phyloP scores from a whole-genome alignment of 2,113 vertebrate species.

The Carassius gibelio region DNA sequence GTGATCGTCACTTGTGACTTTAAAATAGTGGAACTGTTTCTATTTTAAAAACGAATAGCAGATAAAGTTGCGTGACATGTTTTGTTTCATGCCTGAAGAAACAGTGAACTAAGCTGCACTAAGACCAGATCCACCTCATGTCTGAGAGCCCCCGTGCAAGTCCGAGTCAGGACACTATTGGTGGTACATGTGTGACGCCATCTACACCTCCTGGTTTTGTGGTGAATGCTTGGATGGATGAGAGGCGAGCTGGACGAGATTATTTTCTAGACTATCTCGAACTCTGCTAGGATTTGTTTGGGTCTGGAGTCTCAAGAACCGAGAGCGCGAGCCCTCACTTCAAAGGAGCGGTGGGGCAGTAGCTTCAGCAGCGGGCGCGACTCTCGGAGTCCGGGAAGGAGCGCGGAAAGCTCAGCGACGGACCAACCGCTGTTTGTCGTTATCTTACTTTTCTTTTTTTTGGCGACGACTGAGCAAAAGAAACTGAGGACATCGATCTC shows the following conservation, averaged over 20 bases:
- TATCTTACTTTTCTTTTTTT: background rate
- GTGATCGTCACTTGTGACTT: background rate
- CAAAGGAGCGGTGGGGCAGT: background rate
- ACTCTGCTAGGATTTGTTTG: slow-evolving; percentile 28
- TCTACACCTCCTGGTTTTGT: slow-evolving; percentile 4
- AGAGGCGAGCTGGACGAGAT: background rate
- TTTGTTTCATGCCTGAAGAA: background rate
- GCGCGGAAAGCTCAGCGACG: background rate
- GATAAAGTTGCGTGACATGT: background rate
- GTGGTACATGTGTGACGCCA: slow-evolving; percentile 19
- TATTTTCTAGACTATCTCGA: slow-evolving; percentile 4
- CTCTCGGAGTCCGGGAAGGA: no score
- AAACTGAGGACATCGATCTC: slow-evolving; percentile 6
- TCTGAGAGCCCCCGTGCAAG: slow-evolving; percentile 15
- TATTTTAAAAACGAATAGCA: background rate
- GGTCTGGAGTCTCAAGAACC: background rate
- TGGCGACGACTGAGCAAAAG: background rate
- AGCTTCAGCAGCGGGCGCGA: background rate
- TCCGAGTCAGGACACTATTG: slow-evolving; percentile 13
- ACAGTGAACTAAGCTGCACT: background rate
- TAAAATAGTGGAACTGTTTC: background rate
- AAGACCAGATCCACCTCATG: slow-evolving; percentile 1
- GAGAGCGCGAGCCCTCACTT: background rate
- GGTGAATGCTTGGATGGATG: background rate
- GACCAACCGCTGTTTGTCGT: background rate